Evolutionary conservation across 1,140 invertebrate species (phyloP).

Genomic region (Aphelinus atriplicis): DNA sequence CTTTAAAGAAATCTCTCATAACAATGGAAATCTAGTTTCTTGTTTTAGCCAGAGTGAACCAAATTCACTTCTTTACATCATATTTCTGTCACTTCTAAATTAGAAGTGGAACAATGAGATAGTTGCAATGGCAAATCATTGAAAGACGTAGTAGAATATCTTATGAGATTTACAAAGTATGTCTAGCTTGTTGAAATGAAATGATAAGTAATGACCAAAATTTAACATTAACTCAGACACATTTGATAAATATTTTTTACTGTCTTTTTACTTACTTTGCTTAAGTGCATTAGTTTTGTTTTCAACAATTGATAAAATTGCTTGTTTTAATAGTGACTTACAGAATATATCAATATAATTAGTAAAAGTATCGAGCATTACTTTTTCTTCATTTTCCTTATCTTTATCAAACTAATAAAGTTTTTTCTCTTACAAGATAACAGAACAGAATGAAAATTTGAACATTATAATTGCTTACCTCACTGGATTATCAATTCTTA

Average conservation of each 20-base stretch:
- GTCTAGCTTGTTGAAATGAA: no score
- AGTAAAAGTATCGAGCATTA: no score
- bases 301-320: background rate
- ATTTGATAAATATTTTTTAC: background rate
- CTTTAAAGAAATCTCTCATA: constrained; percentile 3
- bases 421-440: no score
- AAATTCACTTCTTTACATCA: background rate
- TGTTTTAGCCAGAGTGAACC: background rate
- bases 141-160: background rate
- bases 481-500: no score
- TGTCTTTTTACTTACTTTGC: background rate
- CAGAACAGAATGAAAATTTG: no score
- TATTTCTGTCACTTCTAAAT: background rate
- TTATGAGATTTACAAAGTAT: constrained; percentile 15
- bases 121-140: constrained; percentile 4
- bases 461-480: no score
- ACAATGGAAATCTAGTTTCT: background rate
- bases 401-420: no score
- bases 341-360: no score
- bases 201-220: no score
- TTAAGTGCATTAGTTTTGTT: background rate
- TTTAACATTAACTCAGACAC: background rate
- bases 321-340: no score
- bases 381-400: no score
- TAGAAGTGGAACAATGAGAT: constrained; percentile 7